Percentiles rank a stretch among this genome's conserved stretches.
phyloP scores from a whole-genome alignment of 2,113 vertebrate species.

The Rhineura floridana region DNA sequence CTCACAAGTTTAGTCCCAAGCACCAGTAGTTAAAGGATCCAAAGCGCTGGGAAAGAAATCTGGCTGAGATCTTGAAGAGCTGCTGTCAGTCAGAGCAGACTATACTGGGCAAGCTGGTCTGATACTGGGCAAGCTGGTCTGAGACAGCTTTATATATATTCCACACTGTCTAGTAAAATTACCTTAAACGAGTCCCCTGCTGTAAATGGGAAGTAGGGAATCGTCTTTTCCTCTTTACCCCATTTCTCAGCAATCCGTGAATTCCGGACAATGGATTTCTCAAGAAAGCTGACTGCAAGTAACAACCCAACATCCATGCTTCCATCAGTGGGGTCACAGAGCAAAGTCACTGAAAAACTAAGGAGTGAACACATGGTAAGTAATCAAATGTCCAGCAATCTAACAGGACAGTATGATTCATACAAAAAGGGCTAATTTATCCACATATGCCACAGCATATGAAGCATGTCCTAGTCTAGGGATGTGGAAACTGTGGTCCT shows the following conservation, averaged over 20 bases:
- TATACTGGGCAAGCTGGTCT: not conserved
- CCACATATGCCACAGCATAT: not conserved
- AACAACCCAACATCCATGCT: slow-evolving; percentile 84
- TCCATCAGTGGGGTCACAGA: slow-evolving; percentile 74
- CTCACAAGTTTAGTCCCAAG: not conserved
- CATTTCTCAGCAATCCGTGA: slow-evolving; percentile 84
- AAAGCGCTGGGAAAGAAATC: not conserved
- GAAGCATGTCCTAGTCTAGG: not conserved
- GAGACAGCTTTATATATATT: not conserved
- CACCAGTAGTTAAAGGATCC: not conserved
- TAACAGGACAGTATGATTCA: not conserved
- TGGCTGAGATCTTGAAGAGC: not conserved
- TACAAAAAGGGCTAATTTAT: not conserved
- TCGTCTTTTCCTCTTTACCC: slow-evolving; percentile 83
- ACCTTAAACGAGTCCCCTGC: slow-evolving; percentile 89
- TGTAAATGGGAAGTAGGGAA: slow-evolving; percentile 89
- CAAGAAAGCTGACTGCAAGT: slow-evolving; percentile 83
- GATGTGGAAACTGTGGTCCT: not conserved
- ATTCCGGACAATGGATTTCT: slow-evolving; percentile 85
- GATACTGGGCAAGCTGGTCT: not conserved
- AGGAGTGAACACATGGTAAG: not conserved
- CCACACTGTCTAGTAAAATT: slow-evolving; percentile 19
- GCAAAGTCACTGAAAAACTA: slow-evolving; percentile 85
- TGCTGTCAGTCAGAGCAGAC: not conserved
- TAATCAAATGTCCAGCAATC: slow-evolving; percentile 12